Conservation (phyloP, 1,140 invertebrate species). For the Drosophila eugracilis region DNA sequence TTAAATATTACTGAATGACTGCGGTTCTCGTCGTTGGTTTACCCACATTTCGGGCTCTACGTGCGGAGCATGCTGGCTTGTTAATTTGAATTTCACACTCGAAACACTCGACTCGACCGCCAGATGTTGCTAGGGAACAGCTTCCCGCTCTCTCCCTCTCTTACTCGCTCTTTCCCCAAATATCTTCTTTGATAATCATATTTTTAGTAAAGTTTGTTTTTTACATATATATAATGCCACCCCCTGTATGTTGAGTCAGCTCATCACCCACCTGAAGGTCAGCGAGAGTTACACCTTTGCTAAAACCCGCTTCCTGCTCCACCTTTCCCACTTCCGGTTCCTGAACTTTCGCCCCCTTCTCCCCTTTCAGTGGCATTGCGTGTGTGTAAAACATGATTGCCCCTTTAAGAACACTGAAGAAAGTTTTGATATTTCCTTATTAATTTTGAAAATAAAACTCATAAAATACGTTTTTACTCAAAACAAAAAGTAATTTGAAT, state of each 20-base stretch:
- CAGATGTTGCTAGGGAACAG: conserved; percentile 39
- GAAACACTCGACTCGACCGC: conserved; percentile 5
- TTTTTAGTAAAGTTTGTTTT: conserved; percentile 52
- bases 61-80: conserved; percentile 69
- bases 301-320: conserved; percentile 47
- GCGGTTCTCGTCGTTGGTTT: conserved; percentile 29
- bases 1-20: conserved; percentile 77
- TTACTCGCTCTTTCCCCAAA: too few relatives aligned
- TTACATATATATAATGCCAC: conserved; percentile 14
- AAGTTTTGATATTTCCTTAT: too few relatives aligned
- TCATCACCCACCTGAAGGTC: conserved; percentile 35
- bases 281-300: conserved; percentile 19
- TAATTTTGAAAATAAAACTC: too few relatives aligned
- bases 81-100: conserved; percentile 80
- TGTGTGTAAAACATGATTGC: conserved; percentile 25
- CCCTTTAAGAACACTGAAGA: conserved; percentile 8
- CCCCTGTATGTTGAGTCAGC: conserved; percentile 21
- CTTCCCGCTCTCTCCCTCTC: conserved; percentile 1
- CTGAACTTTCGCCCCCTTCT: conserved; percentile 15
- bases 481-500: too few relatives aligned
- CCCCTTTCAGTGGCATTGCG: conserved; percentile 12
- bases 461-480: too few relatives aligned
- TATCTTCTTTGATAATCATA: conserved; percentile 35
- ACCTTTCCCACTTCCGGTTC: conserved; percentile 37
- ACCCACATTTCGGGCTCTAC: conserved; percentile 39